These are phyloP conservation scores for Vanessa tameamea DNA, from an alignment of 1,140 invertebrate species.

Conservation along the genomic window DNA sequence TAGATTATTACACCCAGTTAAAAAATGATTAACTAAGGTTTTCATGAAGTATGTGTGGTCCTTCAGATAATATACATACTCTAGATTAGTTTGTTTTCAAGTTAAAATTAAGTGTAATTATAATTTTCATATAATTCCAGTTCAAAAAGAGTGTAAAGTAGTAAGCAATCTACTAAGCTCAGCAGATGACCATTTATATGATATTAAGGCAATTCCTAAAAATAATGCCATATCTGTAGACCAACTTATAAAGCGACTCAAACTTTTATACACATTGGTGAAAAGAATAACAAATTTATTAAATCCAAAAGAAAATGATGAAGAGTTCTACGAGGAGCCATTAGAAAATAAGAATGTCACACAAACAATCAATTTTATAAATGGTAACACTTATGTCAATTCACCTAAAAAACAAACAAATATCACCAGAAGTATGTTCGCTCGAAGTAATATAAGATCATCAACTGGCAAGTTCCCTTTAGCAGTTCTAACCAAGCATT, in stretches of 20 bases:
- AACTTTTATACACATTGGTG: conserved; percentile 69
- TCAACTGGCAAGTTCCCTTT: conserved; percentile 58
- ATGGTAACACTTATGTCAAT: conserved; percentile 52
- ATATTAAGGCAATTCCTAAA: conserved; percentile 39
- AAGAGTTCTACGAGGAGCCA: conserved; percentile 55
- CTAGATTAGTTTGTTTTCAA: not conserved
- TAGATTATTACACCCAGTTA: no score
- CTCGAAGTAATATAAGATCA: conserved; percentile 54
- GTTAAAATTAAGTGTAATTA: not conserved
- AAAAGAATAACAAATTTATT: conserved; percentile 59
- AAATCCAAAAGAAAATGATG: conserved; percentile 60
- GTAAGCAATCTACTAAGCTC: conserved; percentile 62
- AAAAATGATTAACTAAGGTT: no score
- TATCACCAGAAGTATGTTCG: conserved; percentile 62
- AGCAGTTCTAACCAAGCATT: conserved; percentile 54
- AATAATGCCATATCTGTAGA: conserved; percentile 45
- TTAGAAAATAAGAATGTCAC: conserved; percentile 47
- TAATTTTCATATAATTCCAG: conserved; percentile 60
- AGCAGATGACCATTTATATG: conserved; percentile 50
- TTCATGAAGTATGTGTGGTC: no score
- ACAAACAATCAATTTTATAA: conserved; percentile 52
- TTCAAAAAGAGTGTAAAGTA: conserved; percentile 71
- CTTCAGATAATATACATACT: not conserved
- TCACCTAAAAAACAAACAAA: conserved; percentile 49
- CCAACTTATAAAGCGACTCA: conserved; percentile 69